phyloP scores from a whole-genome alignment of 2,113 vertebrate species.

The Cyanoderma ruficeps region DNA sequence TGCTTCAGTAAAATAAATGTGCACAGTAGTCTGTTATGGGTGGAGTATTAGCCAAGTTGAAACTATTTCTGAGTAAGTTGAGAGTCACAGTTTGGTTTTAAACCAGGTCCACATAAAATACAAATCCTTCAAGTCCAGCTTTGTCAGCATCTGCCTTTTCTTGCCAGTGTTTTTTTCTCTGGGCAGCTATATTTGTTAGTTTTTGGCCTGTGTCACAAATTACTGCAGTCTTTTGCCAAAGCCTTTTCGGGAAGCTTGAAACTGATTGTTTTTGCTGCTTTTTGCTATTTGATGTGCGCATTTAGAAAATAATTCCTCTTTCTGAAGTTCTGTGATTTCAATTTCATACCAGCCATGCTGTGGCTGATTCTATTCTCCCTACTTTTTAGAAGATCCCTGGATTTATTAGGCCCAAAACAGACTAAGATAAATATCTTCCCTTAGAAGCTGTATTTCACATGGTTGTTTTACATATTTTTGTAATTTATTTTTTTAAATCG shows the following conservation, averaged over 20 bases:
- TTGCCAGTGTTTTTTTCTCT: slow-evolving; percentile 5
- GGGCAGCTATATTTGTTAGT: slow-evolving; percentile 47
- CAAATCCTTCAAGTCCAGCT: slow-evolving; percentile 11
- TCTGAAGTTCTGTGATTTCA: slow-evolving; percentile 30
- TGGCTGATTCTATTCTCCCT: neutral
- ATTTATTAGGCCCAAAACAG: neutral
- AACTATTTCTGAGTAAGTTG: slow-evolving; percentile 27
- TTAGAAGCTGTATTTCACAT: neutral
- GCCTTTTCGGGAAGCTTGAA: slow-evolving; percentile 7
- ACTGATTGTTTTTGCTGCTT: neutral
- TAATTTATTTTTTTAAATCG: neutral
- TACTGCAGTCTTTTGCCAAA: slow-evolving; percentile 14
- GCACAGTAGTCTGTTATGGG: slow-evolving; percentile 27
- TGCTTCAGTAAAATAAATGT: slow-evolving; percentile 54
- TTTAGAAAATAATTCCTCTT: slow-evolving; percentile 23
- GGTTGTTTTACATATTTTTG: neutral
- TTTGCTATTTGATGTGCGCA: neutral
- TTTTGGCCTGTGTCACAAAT: slow-evolving; percentile 49
- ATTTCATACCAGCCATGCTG: neutral
- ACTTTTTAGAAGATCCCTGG: neutral
- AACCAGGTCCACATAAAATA: slow-evolving; percentile 27
- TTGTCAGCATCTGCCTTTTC: slow-evolving; percentile 27
- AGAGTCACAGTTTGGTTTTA: slow-evolving; percentile 58
- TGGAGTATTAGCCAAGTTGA: slow-evolving; percentile 42
- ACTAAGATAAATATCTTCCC: neutral